These are phyloP conservation scores for Junco hyemalis DNA, from an alignment of 2,113 vertebrate species.

Conservation along the genomic window DNA sequence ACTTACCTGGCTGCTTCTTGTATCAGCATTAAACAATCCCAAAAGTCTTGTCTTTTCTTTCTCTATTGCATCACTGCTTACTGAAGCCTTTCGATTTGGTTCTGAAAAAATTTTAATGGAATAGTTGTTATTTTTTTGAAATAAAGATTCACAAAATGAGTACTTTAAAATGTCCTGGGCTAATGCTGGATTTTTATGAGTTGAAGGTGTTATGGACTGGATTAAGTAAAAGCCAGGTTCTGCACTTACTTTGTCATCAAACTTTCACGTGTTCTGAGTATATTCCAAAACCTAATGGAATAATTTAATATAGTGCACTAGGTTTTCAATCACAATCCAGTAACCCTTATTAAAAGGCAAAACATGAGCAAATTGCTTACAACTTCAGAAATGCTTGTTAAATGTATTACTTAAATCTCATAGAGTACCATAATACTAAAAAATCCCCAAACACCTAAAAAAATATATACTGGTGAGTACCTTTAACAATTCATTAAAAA, in stretches of 20 bases:
- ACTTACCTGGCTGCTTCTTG: slow-evolving; percentile 85
- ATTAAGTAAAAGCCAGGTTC: not conserved
- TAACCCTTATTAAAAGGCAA: not conserved
- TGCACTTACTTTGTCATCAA: not conserved
- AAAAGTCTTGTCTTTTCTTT: slow-evolving; percentile 86
- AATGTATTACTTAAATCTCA: not conserved
- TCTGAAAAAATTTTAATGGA: slow-evolving; percentile 70
- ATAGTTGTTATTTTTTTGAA: slow-evolving; percentile 15
- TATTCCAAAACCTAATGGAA: not conserved
- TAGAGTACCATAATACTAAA: not conserved
- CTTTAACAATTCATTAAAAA: not conserved
- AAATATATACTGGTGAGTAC: not conserved
- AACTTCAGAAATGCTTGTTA: not conserved
- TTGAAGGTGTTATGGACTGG: not conserved
- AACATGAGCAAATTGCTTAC: not conserved
- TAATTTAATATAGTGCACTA: not conserved
- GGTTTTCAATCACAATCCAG: not conserved
- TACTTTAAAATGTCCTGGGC: not conserved
- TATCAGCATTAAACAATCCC: slow-evolving; percentile 85
- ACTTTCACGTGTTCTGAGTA: not conserved
- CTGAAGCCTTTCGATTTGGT: slow-evolving; percentile 72
- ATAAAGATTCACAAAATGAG: not conserved
- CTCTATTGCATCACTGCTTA: slow-evolving; percentile 74
- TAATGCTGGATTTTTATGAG: not conserved
- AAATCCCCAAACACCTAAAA: not conserved